Evolutionary conservation across 2,113 vertebrate species (phyloP).

Genomic region (Benitochromis conjunctus): DNA sequence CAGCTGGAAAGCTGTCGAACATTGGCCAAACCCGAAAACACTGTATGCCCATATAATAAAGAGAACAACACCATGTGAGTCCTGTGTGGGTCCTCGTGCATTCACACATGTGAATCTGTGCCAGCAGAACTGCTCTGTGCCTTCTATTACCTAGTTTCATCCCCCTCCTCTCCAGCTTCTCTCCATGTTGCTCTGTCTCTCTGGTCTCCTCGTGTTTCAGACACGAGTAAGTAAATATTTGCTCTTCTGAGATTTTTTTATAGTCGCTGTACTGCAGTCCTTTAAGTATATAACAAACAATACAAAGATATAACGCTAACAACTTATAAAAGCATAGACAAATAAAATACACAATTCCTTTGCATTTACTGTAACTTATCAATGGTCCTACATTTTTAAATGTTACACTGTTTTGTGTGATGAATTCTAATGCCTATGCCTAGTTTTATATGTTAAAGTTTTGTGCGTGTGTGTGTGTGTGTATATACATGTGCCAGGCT

Average conservation of each 20-base stretch:
- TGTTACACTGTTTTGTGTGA: not conserved
- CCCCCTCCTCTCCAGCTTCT: not conserved
- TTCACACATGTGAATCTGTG: not conserved
- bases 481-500: not conserved
- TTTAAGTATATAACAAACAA: not conserved
- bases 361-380: not conserved
- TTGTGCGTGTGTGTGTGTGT: no score
- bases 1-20: no score
- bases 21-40: no score
- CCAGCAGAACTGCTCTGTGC: not conserved
- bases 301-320: not conserved
- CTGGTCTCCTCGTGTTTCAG: not conserved
- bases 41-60: no score
- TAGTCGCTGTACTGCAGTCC: not conserved
- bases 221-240: not conserved
- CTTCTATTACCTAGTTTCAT: constrained; percentile 8
- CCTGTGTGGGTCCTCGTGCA: no score
- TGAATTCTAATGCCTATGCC: not conserved
- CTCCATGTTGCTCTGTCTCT: not conserved
- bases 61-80: no score
- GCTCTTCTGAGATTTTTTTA: not conserved
- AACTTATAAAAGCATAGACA: not conserved
- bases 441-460: not conserved
- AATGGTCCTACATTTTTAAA: not conserved
- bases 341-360: not conserved